Percentiles rank a stretch among this genome's conserved stretches.
Evolutionary conservation across 2,113 vertebrate genomes (phyloP).

Genomic region (Tachuris rubrigastra): DNA sequence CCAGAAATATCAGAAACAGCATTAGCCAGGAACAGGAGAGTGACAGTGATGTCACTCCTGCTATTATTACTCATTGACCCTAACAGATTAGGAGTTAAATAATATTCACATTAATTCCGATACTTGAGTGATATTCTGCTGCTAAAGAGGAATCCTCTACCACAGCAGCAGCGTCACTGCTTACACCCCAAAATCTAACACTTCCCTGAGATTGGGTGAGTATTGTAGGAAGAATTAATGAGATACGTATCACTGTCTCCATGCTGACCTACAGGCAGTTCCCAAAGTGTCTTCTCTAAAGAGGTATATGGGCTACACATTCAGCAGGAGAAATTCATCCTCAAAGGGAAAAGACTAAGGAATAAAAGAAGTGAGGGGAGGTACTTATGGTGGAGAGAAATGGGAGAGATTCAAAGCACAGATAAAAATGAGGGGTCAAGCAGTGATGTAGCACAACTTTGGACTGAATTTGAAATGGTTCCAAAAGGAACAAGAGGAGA

Average conservation of each 20-base stretch:
- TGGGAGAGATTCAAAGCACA: neutral
- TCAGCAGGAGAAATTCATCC: neutral
- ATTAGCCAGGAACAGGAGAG: neutral
- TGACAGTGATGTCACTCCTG: neutral
- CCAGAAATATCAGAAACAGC: neutral
- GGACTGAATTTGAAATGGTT: neutral
- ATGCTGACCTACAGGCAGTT: neutral
- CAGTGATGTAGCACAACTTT: rapidly evolving
- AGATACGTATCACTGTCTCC: neutral
- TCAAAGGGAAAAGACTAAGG: neutral
- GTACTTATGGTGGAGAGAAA: neutral
- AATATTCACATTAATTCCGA: neutral
- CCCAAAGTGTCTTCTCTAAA: neutral
- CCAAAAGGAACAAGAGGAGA: neutral
- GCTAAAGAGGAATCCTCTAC: neutral
- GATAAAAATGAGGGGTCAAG: neutral
- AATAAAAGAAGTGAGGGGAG: neutral
- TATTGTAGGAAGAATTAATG: neutral
- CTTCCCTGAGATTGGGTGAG: neutral
- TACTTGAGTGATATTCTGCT: neutral
- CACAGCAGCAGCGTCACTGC: neutral
- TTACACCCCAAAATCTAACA: neutral
- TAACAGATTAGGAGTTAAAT: neutral
- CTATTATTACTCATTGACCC: neutral
- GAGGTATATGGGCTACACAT: neutral